These are phyloP conservation scores for Lissocephala sabroskyi DNA, from an alignment of 2,888 invertebrate species.

Conservation along the genomic window DNA sequence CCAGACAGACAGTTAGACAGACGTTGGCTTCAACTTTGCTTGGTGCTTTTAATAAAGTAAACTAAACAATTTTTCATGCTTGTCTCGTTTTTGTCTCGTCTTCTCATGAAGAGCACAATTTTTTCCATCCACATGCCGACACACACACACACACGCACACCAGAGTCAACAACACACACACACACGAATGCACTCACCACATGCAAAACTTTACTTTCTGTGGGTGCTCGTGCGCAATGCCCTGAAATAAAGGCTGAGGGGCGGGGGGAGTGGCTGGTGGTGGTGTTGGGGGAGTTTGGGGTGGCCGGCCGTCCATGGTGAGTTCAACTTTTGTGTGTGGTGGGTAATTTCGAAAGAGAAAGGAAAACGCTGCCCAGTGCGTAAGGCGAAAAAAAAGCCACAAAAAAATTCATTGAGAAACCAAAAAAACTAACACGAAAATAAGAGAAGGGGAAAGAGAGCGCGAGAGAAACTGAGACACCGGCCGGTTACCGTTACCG, in stretches of 20 bases:
- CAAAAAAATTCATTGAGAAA: constrained; percentile 63
- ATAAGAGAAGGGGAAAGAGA: background rate
- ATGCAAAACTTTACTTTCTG: constrained; percentile 30
- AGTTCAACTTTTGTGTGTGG: constrained; percentile 17
- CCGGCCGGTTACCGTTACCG: constrained; percentile 42
- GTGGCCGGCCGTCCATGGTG: constrained; percentile 40
- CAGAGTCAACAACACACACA: constrained; percentile 53
- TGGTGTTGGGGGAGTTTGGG: background rate
- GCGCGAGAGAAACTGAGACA: constrained; percentile 36
- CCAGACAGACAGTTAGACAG: too few relatives aligned
- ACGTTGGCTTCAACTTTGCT: constrained; percentile 12
- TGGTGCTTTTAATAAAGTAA: constrained; percentile 61
- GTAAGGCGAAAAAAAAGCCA: too few relatives aligned
- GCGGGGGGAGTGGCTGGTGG: constrained; percentile 31
- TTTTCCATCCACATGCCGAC: constrained; percentile 23
- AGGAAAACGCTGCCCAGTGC: constrained; percentile 36
- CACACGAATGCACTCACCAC: constrained; percentile 27
- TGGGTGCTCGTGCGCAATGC: constrained; percentile 24
- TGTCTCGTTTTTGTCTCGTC: constrained; percentile 62
- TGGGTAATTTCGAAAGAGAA: constrained; percentile 54
- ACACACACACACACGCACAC: constrained; percentile 29
- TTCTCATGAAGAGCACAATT: constrained; percentile 32
- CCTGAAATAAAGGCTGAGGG: constrained; percentile 4
- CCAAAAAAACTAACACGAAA: constrained; percentile 22
- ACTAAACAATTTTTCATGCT: constrained; percentile 66